phyloP scores from a whole-genome alignment of 2,113 vertebrate species.

The Anoura caudifer region DNA sequence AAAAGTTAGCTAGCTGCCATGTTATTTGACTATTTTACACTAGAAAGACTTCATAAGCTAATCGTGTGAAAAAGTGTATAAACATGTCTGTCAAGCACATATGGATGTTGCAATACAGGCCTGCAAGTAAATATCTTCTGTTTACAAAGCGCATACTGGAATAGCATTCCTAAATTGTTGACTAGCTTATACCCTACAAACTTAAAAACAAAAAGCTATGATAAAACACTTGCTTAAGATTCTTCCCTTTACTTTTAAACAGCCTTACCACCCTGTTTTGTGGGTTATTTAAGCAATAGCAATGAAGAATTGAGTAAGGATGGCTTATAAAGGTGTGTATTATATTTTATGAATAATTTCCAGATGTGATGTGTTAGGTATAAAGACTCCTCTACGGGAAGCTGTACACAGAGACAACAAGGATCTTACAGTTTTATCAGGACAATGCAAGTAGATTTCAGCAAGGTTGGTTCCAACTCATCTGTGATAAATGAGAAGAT shows the following conservation, averaged over 20 bases:
- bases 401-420: slow-evolving; percentile 78
- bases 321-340: neutral
- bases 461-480: slow-evolving; percentile 99
- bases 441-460: slow-evolving; percentile 96
- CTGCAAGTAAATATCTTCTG: slow-evolving; percentile 56
- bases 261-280: slow-evolving; percentile 43
- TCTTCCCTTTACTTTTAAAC: slow-evolving; percentile 65
- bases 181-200: slow-evolving; percentile 31
- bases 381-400: slow-evolving; percentile 75
- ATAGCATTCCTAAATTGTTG: slow-evolving; percentile 24
- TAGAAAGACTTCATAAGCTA: slow-evolving; percentile 64
- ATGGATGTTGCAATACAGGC: slow-evolving; percentile 31
- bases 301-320: slow-evolving; percentile 13
- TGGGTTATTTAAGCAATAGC: slow-evolving; percentile 34
- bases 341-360: slow-evolving; percentile 61
- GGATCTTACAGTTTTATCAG: slow-evolving; percentile 88
- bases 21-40: slow-evolving; percentile 62
- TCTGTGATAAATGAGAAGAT: slow-evolving; percentile 99
- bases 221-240: slow-evolving; percentile 47
- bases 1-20: slow-evolving; percentile 46
- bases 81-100: slow-evolving; percentile 54
- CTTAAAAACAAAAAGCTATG: slow-evolving; percentile 43
- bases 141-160: slow-evolving; percentile 39
- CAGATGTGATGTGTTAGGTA: slow-evolving; percentile 25
- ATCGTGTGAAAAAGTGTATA: slow-evolving; percentile 62